These are phyloP conservation scores for Cinclus cinclus DNA, from an alignment of 2,113 vertebrate species.

Conservation along the genomic window DNA sequence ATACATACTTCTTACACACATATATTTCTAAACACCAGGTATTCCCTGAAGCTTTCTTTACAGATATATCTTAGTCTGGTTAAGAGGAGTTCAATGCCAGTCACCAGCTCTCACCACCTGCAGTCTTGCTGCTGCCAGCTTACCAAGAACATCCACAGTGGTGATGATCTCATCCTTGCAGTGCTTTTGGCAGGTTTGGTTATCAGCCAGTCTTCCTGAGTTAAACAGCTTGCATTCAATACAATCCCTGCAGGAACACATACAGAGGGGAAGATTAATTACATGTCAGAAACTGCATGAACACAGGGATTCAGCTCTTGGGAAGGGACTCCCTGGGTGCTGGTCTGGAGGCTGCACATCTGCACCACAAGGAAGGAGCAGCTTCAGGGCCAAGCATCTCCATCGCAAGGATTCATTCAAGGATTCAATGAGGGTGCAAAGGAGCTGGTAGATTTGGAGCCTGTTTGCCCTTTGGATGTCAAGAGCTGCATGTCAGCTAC, in stretches of 20 bases:
- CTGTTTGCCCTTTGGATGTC: not conserved
- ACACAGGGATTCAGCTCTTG: fast-evolving
- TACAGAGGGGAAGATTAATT: not conserved
- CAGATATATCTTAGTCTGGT: not conserved
- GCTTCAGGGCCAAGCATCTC: not conserved
- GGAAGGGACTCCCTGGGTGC: not conserved
- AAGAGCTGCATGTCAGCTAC: not conserved
- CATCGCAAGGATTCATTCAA: not conserved
- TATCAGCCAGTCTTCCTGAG: conserved; percentile 86
- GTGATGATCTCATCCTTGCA: conserved; percentile 93
- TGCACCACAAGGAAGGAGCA: not conserved
- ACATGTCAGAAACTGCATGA: fast-evolving
- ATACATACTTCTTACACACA: not conserved
- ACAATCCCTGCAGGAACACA: conserved; percentile 83
- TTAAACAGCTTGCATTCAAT: conserved; percentile 92
- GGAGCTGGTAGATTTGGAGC: not conserved
- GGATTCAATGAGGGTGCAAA: not conserved
- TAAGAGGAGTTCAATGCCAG: not conserved
- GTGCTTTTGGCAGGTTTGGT: conserved; percentile 92
- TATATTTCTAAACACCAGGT: not conserved
- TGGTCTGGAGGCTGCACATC: not conserved
- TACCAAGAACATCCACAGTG: conserved; percentile 84
- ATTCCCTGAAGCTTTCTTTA: not conserved
- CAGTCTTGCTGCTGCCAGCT: conserved; percentile 52
- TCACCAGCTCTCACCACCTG: not conserved